Evolutionary conservation across 2,888 invertebrate genomes (phyloP).

Genomic region (Thera britannica): DNA sequence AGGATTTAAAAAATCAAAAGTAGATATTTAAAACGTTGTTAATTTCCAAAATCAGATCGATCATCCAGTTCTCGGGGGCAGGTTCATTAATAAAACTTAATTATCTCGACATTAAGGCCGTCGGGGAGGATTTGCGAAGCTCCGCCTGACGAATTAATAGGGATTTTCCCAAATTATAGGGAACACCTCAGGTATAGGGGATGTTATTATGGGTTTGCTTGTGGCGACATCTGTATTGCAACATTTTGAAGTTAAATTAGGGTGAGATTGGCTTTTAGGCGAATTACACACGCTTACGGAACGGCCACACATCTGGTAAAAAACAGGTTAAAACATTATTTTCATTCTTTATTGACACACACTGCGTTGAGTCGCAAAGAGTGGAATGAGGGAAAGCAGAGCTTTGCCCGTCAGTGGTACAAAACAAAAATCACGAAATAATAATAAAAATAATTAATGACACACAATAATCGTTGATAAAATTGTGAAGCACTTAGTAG

Average conservation of each 20-base stretch:
- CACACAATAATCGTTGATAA: too few relatives aligned
- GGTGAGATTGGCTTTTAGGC: neutral
- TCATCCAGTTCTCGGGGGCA: constrained; percentile 36
- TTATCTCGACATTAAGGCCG: constrained; percentile 77
- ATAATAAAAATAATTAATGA: too few relatives aligned
- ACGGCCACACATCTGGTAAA: too few relatives aligned
- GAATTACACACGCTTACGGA: neutral
- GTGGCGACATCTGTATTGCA: constrained; percentile 2
- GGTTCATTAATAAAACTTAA: constrained; percentile 78
- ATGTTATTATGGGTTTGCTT: neutral
- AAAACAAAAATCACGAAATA: too few relatives aligned
- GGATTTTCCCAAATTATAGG: constrained; percentile 73
- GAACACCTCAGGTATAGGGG: constrained; percentile 57
- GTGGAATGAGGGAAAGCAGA: too few relatives aligned
- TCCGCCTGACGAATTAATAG: constrained; percentile 74
- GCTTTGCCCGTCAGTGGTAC: too few relatives aligned
- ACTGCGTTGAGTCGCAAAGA: too few relatives aligned
- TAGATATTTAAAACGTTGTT: neutral
- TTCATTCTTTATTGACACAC: too few relatives aligned
- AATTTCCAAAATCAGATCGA: constrained; percentile 27
- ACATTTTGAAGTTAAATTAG: neutral
- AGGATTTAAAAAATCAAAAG: too few relatives aligned
- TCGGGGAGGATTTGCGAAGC: constrained; percentile 72
- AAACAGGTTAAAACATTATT: too few relatives aligned
- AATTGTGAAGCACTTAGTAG: too few relatives aligned